Evolutionary conservation across 2,888 invertebrate species (phyloP), one percentile per base, ranked within the genome.

Genomic region (Helicoverpa assulta): DNA sequence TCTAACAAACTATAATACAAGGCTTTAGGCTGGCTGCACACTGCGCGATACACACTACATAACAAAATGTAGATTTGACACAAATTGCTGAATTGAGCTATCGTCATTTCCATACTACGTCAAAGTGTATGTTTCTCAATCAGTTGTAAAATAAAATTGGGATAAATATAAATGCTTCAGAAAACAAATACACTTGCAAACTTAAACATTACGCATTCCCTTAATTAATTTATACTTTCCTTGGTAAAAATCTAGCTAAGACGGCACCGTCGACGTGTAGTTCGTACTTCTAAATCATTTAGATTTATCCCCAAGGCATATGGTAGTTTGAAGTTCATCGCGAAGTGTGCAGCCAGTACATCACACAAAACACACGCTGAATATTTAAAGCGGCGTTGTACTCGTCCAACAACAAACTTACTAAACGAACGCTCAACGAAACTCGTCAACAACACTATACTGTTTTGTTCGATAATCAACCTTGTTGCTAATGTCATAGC

Each of bases 1-100:
- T 85, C 85, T 83, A 82, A 85, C 84, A 86, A 87, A 86, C 85
- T 85, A 85, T 86, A 82, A 78, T 82, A 89, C 86, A 85, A 84
- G 80, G 79, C 83, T 47, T 62, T 51, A 62, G 71, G 68, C 69
- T 55, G 63, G 55, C 58, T 33, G 19, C 78, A 62, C 70, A 65
- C 67, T 40, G 10, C 51, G 53, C 62, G 67, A 70, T 52, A 68
- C 66, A 21, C 52, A 14, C 26, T 8, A 57, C n/a, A 40, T 0
- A n/a, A 8, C 0, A 59, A 54, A 26, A 12, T 37, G 2, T 14
- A 54, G 12, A 16, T 14, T 29, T 50, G 10, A 43, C 2, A 21
- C 5, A 40, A 40, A 10, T 33, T 58, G 19, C 21, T 29, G 10
- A 47, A 73, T 56, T 61, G 18, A 57, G 58, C 43, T 59, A 61